Evolutionary conservation across 2,888 invertebrate species (phyloP).

Genomic region (Hedya salicella): DNA sequence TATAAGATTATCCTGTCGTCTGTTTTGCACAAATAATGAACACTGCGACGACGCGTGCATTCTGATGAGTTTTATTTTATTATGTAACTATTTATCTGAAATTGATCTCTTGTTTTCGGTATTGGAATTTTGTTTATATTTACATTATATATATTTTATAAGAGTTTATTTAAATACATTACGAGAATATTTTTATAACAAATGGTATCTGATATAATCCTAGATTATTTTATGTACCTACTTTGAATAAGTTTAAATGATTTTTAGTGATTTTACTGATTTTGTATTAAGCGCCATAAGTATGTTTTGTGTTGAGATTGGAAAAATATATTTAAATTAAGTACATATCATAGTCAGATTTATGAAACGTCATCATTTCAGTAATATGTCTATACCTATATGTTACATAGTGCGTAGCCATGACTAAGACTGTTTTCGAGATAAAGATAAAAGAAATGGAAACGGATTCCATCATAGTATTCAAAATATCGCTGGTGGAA

Average conservation of each 20-base stretch:
- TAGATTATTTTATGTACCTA: background rate
- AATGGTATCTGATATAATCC: background rate
- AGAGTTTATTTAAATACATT: slow-evolving; percentile 32
- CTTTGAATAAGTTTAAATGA: background rate
- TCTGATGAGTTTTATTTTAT: background rate
- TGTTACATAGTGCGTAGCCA: too few relatives aligned
- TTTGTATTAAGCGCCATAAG: slow-evolving; percentile 9
- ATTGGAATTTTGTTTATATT: slow-evolving; percentile 24
- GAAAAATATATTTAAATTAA: slow-evolving; percentile 15
- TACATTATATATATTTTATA: slow-evolving; percentile 28
- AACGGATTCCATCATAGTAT: too few relatives aligned
- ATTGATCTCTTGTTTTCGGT: slow-evolving; percentile 36
- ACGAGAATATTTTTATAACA: slow-evolving; percentile 1
- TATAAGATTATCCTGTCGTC: background rate
- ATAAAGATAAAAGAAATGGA: too few relatives aligned
- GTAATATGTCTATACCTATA: too few relatives aligned
- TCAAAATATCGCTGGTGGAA: too few relatives aligned
- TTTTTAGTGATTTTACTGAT: background rate
- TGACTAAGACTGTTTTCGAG: too few relatives aligned
- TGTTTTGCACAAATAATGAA: slow-evolving; percentile 35
- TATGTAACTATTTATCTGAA: slow-evolving; percentile 2
- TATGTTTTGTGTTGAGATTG: slow-evolving; percentile 1
- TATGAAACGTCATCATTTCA: background rate
- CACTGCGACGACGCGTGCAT: slow-evolving; percentile 7
- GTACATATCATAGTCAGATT: slow-evolving; percentile 22